Evolutionary conservation across 1,140 invertebrate genomes (phyloP).

Genomic region (Calephelis virginiensis): DNA sequence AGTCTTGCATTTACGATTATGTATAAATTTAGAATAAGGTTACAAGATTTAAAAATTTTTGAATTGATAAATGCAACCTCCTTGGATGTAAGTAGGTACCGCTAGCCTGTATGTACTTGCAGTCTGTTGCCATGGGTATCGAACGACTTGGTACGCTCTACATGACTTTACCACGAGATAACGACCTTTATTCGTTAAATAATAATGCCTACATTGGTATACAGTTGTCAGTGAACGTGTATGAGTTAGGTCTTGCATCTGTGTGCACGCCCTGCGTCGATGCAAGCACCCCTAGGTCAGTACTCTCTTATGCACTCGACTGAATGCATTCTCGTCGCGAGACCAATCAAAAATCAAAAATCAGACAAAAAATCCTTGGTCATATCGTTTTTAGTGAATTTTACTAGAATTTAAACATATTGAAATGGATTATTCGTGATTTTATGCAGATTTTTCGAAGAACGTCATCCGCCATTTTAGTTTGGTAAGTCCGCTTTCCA

Average conservation of each 20-base stretch:
- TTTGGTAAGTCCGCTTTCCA: slow-evolving; percentile 55
- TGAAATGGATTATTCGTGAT: slow-evolving; percentile 31
- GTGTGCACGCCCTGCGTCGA: slow-evolving; percentile 51
- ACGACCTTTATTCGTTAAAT: slow-evolving; percentile 5
- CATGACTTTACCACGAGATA: slow-evolving; percentile 3
- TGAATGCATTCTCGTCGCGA: slow-evolving; percentile 46
- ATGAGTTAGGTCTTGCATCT: slow-evolving; percentile 31
- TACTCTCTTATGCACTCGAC: slow-evolving; percentile 48
- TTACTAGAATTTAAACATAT: slow-evolving; percentile 6
- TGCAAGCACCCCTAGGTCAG: slow-evolving; percentile 60
- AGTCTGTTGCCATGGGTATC: slow-evolving; percentile 38
- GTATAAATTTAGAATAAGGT: too few species aligned
- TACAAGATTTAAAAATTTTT: slow-evolving; percentile 3
- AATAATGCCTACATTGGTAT: slow-evolving; percentile 19
- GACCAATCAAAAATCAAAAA: slow-evolving; percentile 35
- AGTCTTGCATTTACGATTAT: too few species aligned
- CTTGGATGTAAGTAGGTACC: slow-evolving; percentile 23
- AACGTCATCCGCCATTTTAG: slow-evolving; percentile 50
- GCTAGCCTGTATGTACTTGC: slow-evolving; percentile 33
- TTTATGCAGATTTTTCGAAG: slow-evolving; percentile 29
- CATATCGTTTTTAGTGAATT: slow-evolving; percentile 5
- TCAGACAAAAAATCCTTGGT: slow-evolving; percentile 29
- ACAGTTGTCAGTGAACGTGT: slow-evolving; percentile 10
- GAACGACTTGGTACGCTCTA: slow-evolving; percentile 32
- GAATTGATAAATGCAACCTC: slow-evolving; percentile 22